A percentile compares a stretch with the other conserved stretches of the same genome.
Conservation (phyloP, 2,113 vertebrate species). For the Ia io region DNA sequence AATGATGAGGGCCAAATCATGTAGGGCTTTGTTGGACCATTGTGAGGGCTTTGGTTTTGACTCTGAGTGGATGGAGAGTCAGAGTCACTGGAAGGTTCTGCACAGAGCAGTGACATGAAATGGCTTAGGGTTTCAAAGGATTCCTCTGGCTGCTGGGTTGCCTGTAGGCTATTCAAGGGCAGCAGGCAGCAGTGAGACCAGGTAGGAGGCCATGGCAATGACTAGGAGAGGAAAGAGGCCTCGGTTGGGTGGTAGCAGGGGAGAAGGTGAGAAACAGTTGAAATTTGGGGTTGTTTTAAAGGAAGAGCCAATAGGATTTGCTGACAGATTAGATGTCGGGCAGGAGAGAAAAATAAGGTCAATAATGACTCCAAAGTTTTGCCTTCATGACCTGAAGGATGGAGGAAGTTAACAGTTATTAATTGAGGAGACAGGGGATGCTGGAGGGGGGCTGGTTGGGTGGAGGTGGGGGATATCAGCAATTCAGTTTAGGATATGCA, state of each 20-base stretch:
- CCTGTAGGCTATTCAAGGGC: not conserved
- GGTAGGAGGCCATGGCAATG: not conserved
- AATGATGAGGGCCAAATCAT: not conserved
- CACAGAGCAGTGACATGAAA: not conserved
- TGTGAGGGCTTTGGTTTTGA: not conserved
- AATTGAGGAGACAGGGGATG: not conserved
- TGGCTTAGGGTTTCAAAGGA: not conserved
- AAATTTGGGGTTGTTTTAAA: not conserved
- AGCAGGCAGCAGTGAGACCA: not conserved
- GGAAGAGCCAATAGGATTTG: not conserved
- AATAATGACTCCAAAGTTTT: not conserved
- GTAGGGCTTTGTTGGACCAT: not conserved
- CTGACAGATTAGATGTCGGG: not conserved
- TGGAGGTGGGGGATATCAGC: not conserved
- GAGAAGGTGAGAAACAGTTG: not conserved
- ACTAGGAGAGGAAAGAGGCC: not conserved
- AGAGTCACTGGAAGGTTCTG: not conserved
- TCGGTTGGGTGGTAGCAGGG: not conserved
- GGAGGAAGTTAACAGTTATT: not conserved
- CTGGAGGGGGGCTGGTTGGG: not conserved
- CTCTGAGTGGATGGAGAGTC: not conserved
- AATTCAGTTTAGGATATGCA: not conserved
- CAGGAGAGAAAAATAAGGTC: not conserved
- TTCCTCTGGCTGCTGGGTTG: not conserved
- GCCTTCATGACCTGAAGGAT: not conserved